A percentile compares a stretch with the other conserved stretches of the same genome.
These are phyloP conservation scores for Saccopteryx leptura DNA, from an alignment of 2,113 vertebrate species.

Conservation along the genomic window DNA sequence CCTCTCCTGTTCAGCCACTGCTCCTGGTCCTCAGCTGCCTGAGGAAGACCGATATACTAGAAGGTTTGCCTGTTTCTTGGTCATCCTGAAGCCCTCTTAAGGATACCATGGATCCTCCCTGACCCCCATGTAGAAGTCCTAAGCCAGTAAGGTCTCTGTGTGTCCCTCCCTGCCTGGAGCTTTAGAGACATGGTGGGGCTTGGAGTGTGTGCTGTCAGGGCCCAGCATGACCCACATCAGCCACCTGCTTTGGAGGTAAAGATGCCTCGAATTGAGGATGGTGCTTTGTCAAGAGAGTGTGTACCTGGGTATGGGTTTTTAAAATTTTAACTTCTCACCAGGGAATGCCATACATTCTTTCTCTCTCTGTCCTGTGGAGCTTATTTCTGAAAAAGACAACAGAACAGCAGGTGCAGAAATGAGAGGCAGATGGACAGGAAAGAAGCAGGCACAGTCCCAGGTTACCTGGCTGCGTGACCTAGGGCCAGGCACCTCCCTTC, in stretches of 20 bases:
- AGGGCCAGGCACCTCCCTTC: background rate
- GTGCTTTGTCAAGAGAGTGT: conserved; percentile 54
- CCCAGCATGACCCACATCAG: conserved; percentile 5
- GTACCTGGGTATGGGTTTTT: conserved; percentile 45
- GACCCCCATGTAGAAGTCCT: background rate
- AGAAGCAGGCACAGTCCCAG: background rate
- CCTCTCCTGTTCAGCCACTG: background rate
- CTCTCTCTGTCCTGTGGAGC: conserved; percentile 28
- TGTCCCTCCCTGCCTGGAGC: background rate
- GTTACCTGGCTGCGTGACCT: background rate
- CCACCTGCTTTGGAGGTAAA: background rate
- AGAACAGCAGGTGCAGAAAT: conserved; percentile 50
- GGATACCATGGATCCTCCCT: background rate
- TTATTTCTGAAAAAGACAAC: background rate
- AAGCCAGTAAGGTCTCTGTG: background rate
- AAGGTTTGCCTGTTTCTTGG: background rate
- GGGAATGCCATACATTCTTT: conserved; percentile 33
- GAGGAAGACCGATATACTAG: background rate
- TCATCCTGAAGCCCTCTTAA: background rate
- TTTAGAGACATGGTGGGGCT: background rate
- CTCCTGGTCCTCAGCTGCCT: background rate
- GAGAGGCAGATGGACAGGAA: background rate
- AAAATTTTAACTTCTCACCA: conserved; percentile 63
- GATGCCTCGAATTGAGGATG: conserved; percentile 12
- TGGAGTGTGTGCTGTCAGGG: background rate